Base-by-base conservation (phyloP, 2,113 vertebrate genomes). In the Regulus satrapa region DNA sequence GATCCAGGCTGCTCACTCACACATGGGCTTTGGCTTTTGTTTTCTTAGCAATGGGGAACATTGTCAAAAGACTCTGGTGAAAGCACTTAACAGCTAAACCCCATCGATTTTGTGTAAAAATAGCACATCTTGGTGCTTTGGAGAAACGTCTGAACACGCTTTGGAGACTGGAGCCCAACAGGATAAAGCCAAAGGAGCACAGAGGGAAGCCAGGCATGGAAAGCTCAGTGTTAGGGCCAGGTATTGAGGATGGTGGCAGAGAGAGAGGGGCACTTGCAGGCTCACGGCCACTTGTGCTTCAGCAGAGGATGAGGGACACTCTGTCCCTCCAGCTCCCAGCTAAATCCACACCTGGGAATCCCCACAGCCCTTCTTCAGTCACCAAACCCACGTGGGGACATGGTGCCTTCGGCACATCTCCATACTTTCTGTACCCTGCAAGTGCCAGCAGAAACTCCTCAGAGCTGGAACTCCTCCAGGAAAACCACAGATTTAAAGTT, bases 51-150 rank as follows among this genome's bases (percentile, higher is more conserved):
- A 78, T 25, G 41, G 68, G 83, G 73, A 56, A 54, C 19, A 10
- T 52, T 85, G 88, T 43, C 62, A 16, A 69, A 85, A 91, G 77
- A 16, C 18, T 61, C 73, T 5, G 46, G 81, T 91, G 89, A 91
- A 91, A 96, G 88, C 92, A 90, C 86, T 96, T 85, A 79, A 54
- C 63, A 83, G 92, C 74, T 66, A 51, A 94, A 94, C 17, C 34
- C 34, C 93, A 97, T 89, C 88, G 89, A 95, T 93, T 94, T 96
- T 82, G 74, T 80, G 92, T 82, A 89, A 82, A 94, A 97, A 89
- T 2, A 87, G 81, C 75, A 31, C 89, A 85, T 43, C 85, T 20
- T 2, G 63, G 86, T 48, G 87, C 85, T 89, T 43, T 18, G 73
- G 71, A 89, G 85, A 58, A 76, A 76, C 69, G 54, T 38, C 51